Evolutionary conservation across 2,113 vertebrate genomes (phyloP), one percentile per base, ranked within the genome.

Genomic region (Equus przewalskii): DNA sequence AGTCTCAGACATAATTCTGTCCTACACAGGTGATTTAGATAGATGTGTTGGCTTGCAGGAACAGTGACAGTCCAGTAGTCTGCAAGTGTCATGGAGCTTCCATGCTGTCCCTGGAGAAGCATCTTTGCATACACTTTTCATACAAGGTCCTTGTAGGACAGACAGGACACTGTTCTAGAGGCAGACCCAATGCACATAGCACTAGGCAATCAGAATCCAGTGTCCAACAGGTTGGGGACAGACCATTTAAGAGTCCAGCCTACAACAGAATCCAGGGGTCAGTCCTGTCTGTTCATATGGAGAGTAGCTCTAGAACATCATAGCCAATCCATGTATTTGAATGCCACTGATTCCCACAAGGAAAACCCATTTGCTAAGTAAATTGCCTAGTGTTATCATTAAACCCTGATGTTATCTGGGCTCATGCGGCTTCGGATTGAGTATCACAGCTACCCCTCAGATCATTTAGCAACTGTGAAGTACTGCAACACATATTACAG

Each of bases 1-100:
- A 58, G 19, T 69, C 51, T 95, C 28, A 69, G 79, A 67, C 15
- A 36, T 84, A 81, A 22, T 93, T 94, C 44, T 97, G 49, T 85
- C 22, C 44, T 14, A 1, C 49, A 60, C 21, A 30, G 28, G 41
- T 80, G 21, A 54, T 78, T 87, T 30, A 88, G n/a, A 51, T 18
- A 64, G 28, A 62, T 36, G 0, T 67, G 13, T 60, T 75, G 58
- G 88, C 44, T 49, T 44, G 5, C 64, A 83, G 60, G 60, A 51
- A 56, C 22, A 56, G 56, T 58, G 87, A 91, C 54, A 64, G 30
- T 62, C 18, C 21, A 91, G 21, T 5, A 76, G 16, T 80, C 30
- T 85, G 60, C 36, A 89, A 30, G 44, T 2, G 15, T 80, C 56
- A 26, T 79, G 41, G 76, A 72, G 56, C 33, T 84, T 79, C 70